Conservation (phyloP, 2,797 vertebrate species). For the Alouatta caraya region DNA sequence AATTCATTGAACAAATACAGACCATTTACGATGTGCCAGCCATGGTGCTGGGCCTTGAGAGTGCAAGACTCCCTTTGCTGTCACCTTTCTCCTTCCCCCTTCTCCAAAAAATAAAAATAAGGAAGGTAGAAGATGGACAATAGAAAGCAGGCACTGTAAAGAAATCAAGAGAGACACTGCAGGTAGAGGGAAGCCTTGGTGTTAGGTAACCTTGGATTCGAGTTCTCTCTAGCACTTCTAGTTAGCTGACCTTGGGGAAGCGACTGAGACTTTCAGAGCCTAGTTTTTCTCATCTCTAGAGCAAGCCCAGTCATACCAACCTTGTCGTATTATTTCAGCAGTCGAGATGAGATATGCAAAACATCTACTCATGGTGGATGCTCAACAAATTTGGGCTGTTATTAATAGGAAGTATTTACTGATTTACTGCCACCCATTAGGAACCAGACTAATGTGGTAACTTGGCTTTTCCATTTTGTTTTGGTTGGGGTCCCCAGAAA, state of each 20-base stretch:
- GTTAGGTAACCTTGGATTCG: background rate
- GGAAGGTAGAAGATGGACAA: background rate
- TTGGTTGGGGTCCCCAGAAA: background rate
- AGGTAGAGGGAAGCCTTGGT: background rate
- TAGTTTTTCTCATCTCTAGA: constrained; percentile 19
- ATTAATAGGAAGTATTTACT: background rate
- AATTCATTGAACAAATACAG: background rate
- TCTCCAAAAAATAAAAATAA: background rate
- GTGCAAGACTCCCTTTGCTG: background rate
- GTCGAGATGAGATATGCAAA: background rate
- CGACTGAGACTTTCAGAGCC: background rate
- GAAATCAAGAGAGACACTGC: background rate
- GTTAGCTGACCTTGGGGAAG: background rate
- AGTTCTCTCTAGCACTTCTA: background rate
- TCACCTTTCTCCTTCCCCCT: background rate
- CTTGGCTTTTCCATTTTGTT: background rate
- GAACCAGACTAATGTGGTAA: background rate
- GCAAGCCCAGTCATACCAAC: background rate
- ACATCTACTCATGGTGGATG: background rate
- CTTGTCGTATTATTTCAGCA: background rate
- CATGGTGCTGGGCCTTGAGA: background rate
- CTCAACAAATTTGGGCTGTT: background rate
- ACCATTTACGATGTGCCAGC: background rate
- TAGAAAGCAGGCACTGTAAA: background rate
- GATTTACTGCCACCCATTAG: background rate